These are phyloP conservation scores for Melanostigma gelatinosum DNA, from an alignment of 2,113 vertebrate genomes.

Conservation along the genomic window DNA sequence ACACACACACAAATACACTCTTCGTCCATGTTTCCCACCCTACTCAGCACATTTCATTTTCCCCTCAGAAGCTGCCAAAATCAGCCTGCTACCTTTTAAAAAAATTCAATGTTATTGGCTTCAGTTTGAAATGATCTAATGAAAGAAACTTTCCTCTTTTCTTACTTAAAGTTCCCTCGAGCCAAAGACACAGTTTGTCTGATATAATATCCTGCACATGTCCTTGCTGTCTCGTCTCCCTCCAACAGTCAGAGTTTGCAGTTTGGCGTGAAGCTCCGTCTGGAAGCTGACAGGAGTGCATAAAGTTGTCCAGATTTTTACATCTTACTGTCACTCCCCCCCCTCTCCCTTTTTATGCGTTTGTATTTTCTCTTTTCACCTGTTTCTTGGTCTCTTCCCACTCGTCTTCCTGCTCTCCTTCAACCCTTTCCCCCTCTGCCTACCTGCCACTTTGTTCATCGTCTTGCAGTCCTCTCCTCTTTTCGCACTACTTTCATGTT, in stretches of 20 bases:
- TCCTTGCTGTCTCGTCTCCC: constrained; percentile 43
- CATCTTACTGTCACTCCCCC: constrained; percentile 11
- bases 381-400: constrained; percentile 13
- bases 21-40: constrained; percentile 61
- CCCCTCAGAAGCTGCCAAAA: constrained; percentile 60
- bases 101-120: constrained; percentile 56
- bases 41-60: constrained; percentile 70
- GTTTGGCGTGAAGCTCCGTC: constrained; percentile 38
- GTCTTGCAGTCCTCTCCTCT: constrained; percentile 18
- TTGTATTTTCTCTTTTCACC: neutral
- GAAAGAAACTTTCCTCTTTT: constrained; percentile 43
- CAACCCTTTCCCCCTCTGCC: constrained; percentile 3
- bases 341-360: constrained; percentile 17
- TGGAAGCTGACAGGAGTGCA: constrained; percentile 45
- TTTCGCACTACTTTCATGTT: neutral
- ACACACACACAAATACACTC: neutral
- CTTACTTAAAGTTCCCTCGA: constrained; percentile 29
- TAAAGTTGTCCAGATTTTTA: constrained; percentile 30
- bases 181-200: constrained; percentile 50
- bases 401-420: constrained; percentile 13
- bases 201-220: constrained; percentile 60
- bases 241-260: constrained; percentile 44
- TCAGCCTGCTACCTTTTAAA: constrained; percentile 56
- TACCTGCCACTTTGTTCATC: constrained; percentile 1
- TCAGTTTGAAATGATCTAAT: constrained; percentile 52